These are phyloP conservation scores for Cassiopea andromeda DNA, from an alignment of 30 jellyfish, hydroid and myxozoan species.

Conservation along the genomic window DNA sequence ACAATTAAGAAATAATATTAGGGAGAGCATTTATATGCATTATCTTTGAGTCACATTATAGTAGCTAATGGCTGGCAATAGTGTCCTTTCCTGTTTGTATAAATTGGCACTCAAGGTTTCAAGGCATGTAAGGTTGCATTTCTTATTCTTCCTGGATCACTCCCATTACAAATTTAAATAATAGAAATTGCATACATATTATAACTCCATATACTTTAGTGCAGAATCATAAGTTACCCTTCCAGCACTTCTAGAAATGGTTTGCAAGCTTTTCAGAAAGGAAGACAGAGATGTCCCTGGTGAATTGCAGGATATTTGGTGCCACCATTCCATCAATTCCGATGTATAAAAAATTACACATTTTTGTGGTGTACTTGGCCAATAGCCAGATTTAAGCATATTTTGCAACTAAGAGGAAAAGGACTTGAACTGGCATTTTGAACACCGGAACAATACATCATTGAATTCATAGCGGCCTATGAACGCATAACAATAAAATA, in stretches of 20 bases:
- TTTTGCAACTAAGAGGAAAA: background rate
- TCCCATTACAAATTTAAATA: background rate
- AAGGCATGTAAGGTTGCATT: background rate
- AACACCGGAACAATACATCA: background rate
- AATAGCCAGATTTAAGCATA: background rate
- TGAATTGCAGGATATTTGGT: background rate
- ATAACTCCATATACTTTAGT: background rate
- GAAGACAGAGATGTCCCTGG: conserved; percentile 9
- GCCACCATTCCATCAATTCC: background rate
- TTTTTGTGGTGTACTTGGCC: background rate
- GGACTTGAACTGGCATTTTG: background rate
- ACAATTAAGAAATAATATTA: background rate
- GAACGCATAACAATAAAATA: background rate
- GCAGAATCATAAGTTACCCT: conserved; percentile 7
- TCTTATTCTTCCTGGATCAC: background rate
- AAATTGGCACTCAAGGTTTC: background rate
- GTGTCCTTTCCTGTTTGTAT: background rate
- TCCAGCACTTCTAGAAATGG: conserved; percentile 36
- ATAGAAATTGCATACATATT: background rate
- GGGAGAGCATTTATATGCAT: background rate
- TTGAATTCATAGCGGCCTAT: conserved; percentile 25
- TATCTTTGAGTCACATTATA: background rate
- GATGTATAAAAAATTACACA: background rate
- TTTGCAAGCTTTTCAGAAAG: conserved; percentile 26
- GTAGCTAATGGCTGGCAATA: background rate